These are phyloP conservation scores for Cryptocephalus primarius DNA, from an alignment of 2,888 invertebrate species.

Conservation along the genomic window DNA sequence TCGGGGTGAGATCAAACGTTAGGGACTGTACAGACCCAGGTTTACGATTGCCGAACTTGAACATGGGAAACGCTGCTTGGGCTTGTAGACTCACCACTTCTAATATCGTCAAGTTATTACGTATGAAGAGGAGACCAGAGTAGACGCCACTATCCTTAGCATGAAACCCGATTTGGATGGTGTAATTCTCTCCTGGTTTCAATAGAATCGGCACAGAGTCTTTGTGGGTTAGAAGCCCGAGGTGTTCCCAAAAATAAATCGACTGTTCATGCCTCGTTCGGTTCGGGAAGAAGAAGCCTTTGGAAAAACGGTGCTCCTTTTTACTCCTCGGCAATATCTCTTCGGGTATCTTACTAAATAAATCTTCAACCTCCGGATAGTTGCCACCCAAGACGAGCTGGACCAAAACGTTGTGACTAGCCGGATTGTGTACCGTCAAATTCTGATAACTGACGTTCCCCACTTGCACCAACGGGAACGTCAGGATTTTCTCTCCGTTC, in stretches of 20 bases:
- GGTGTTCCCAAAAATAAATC: slow-evolving; percentile 14
- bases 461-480: slow-evolving; percentile 64
- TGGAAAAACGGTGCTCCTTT: slow-evolving; percentile 5
- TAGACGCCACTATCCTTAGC: slow-evolving; percentile 37
- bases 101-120: slow-evolving; percentile 88
- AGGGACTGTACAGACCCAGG: slow-evolving; percentile 67
- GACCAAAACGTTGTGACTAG: slow-evolving; percentile 55
- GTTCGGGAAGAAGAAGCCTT: slow-evolving; percentile 18
- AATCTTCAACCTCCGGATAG: slow-evolving; percentile 50
- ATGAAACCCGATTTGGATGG: slow-evolving; percentile 40
- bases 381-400: slow-evolving; percentile 58
- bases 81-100: slow-evolving; percentile 78
- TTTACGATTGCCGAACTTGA: slow-evolving; percentile 79
- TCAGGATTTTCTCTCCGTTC: slow-evolving; percentile 35
- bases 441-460: slow-evolving; percentile 55
- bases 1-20: slow-evolving; percentile 63
- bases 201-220: slow-evolving; percentile 47
- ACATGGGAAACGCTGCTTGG: slow-evolving; percentile 74
- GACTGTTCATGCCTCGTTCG: slow-evolving; percentile 7
- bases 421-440: slow-evolving; percentile 63
- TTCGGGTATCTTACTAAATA: slow-evolving; percentile 41
- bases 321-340: slow-evolving; percentile 23
- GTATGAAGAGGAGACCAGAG: slow-evolving; percentile 46
- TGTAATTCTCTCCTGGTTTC: slow-evolving; percentile 44
- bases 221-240: slow-evolving; percentile 31